Evolutionary conservation across 2,888 invertebrate species (phyloP).

Genomic region (Nasonia oneida): DNA sequence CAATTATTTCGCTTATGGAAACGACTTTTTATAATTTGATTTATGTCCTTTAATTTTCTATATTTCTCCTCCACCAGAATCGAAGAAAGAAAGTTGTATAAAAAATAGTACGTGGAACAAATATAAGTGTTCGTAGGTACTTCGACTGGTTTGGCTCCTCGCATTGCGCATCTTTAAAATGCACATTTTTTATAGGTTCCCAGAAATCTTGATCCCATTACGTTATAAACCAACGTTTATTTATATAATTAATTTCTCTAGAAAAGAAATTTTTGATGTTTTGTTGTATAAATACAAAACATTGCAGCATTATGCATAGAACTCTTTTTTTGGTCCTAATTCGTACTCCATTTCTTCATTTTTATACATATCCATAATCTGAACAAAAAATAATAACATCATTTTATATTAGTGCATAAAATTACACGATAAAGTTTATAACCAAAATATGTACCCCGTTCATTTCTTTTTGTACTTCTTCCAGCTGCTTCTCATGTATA

Average conservation of each 20-base stretch:
- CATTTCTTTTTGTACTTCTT: constrained; percentile 92
- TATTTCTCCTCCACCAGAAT: constrained; percentile 42
- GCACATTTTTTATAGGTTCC: constrained; percentile 60
- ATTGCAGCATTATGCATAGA: constrained; percentile 86
- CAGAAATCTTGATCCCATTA: constrained; percentile 78
- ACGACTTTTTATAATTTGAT: constrained; percentile 25
- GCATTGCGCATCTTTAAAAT: constrained; percentile 39
- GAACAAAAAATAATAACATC: constrained; percentile 62
- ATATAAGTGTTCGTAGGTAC: constrained; percentile 50
- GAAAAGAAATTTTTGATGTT: constrained; percentile 60
- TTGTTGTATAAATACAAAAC: constrained; percentile 35
- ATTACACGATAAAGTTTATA: no score
- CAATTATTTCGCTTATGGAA: constrained; percentile 36
- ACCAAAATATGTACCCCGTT: constrained; percentile 84
- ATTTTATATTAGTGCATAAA: neutral
- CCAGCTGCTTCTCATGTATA: constrained; percentile 94
- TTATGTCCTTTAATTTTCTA: constrained; percentile 40
- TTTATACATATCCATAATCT: constrained; percentile 96
- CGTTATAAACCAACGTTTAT: constrained; percentile 72
- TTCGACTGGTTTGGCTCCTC: constrained; percentile 50
- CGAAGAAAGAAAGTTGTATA: constrained; percentile 55
- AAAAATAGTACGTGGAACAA: constrained; percentile 58
- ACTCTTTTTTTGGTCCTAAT: constrained; percentile 92
- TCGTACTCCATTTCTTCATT: constrained; percentile 95
- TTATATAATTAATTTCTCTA: constrained; percentile 72